These are phyloP conservation scores for Noctua fimbriata DNA, from an alignment of 2,888 invertebrate genomes.

Conservation along the genomic window DNA sequence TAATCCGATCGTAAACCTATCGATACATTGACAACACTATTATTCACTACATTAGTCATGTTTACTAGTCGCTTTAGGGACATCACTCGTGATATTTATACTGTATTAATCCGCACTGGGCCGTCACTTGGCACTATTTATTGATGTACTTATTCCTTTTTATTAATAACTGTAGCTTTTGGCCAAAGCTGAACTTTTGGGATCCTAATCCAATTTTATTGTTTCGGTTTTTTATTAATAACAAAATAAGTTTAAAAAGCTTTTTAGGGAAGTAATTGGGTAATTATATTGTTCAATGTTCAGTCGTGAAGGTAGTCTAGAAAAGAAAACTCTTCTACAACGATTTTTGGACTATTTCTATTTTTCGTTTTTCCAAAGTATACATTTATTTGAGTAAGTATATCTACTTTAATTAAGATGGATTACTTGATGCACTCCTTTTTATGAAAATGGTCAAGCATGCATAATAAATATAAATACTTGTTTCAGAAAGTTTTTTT, in stretches of 20 bases:
- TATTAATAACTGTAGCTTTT: background rate
- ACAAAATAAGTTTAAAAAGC: background rate
- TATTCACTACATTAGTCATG: conserved; percentile 37
- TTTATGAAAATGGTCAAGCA: background rate
- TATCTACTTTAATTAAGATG: background rate
- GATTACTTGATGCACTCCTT: background rate
- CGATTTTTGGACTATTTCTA: background rate
- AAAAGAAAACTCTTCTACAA: background rate
- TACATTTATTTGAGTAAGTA: background rate
- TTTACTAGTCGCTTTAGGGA: conserved; percentile 32
- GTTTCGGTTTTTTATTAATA: background rate
- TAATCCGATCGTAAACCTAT: conserved; percentile 52
- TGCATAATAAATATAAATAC: background rate
- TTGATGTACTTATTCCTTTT: background rate
- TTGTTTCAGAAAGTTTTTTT: background rate
- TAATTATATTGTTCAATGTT: too few relatives aligned
- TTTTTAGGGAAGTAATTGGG: background rate
- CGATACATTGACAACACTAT: conserved; percentile 41
- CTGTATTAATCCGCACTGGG: background rate
- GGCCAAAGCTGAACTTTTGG: too few relatives aligned
- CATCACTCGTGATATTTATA: conserved; percentile 12
- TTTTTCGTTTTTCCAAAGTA: too few relatives aligned
- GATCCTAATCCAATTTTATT: background rate
- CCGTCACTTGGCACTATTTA: background rate
- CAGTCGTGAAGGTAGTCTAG: too few relatives aligned